Evolutionary conservation across 35 echinoderm and acorn worm species (phyloP).

Genomic region (Strongylocentrotus purpuratus): DNA sequence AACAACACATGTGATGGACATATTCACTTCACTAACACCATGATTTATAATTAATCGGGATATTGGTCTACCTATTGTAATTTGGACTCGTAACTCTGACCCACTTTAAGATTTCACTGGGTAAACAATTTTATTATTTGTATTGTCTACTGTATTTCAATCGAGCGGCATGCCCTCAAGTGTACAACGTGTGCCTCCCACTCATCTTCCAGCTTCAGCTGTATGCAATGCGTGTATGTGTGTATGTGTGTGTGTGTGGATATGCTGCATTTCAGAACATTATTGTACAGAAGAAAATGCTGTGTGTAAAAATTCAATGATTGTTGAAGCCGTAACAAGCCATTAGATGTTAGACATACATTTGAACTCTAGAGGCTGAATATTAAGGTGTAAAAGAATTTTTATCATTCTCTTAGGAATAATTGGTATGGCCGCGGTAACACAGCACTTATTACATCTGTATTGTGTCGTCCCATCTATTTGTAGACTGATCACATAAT

Average conservation of each 20-base stretch:
- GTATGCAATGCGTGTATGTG: background rate
- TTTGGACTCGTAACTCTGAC: background rate
- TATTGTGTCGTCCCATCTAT: background rate
- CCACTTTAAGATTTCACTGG: slow-evolving; percentile 23
- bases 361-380: no score
- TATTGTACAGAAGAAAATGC: background rate
- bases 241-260: background rate
- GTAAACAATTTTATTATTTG: slow-evolving; percentile 13
- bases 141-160: slow-evolving; percentile 35
- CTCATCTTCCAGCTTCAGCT: background rate
- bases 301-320: background rate
- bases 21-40: background rate
- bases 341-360: background rate
- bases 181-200: background rate
- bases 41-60: background rate
- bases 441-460: background rate
- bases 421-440: background rate
- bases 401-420: background rate
- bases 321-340: background rate
- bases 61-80: slow-evolving; percentile 27
- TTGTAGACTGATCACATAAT: background rate
- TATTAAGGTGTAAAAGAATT: background rate
- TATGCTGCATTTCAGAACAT: background rate
- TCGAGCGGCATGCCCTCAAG: background rate
- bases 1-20: background rate